Evolutionary conservation across 2,113 vertebrate species (phyloP), one percentile per base, ranked within the genome.

Genomic region (Otolemur garnettii): DNA sequence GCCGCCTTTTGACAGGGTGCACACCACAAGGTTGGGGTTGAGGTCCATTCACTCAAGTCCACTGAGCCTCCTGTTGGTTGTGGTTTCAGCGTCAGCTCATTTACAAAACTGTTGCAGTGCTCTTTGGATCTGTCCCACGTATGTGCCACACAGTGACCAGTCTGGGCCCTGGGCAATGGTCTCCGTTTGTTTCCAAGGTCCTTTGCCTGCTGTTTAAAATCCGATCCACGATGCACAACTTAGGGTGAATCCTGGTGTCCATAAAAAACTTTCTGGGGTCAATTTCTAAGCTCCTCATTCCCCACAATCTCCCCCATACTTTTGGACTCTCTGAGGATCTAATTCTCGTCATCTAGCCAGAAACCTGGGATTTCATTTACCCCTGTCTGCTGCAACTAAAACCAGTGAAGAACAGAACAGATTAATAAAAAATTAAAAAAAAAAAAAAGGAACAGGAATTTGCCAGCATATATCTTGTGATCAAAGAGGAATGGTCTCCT

Each of bases 11-110:
- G 57, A 79, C 4, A 0, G 5, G 28, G 10, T 30, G 0, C 57
- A 38, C 33, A 2, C 53, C 28, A 9, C 17, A 90, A 26, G 62
- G 59, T 71, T 93, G 22, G 89, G 30, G 45, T 30, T 80, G 33
- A 79, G 42, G 68, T 71, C 92, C 74, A 53, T 89, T 94, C 87
- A 33, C 26, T 94, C 21, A 75, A 35, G 24, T 55, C 50, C 50
- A n/a, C 0, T 22, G n/a, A 57, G n/a, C 17, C 50, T 72, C 38
- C 68, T 72, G 13, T 87, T 26, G 66, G 21, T 26, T 57, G 33
- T 71, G 22, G 8, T 28, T 64, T 71, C 57, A 55, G 53, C 1
- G 17, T 53, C 45, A 33, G 28, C 50, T 53, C 75, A 78, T 53
- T 50, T 77, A 50, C n/a, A 87, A 57, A 59, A 15, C 2, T 69